Evolutionary conservation across 1,140 invertebrate species (phyloP).

Genomic region (Lineus longissimus): DNA sequence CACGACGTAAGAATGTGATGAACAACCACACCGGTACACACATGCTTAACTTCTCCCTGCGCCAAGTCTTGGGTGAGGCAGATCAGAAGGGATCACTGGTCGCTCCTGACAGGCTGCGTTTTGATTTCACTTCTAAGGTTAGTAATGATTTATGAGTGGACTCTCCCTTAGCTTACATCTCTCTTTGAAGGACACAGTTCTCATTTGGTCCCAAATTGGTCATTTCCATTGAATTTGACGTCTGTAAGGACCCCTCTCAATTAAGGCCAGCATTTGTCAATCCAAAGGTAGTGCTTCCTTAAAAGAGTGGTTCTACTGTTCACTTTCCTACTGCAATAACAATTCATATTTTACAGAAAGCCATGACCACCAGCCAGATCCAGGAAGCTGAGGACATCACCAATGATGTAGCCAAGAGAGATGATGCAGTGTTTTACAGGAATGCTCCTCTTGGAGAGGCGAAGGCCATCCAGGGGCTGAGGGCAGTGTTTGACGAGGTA

Average conservation of each 20-base stretch:
- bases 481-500: constrained; percentile 96
- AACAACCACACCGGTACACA: constrained; percentile 99
- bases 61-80: constrained; percentile 82
- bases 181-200: no score
- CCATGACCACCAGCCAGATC: constrained; percentile 82
- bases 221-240: no score
- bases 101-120: constrained; percentile 90
- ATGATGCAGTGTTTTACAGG: constrained; percentile 85
- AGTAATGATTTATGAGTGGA: no score
- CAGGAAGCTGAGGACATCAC: constrained; percentile 78
- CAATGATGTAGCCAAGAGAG: constrained; percentile 72
- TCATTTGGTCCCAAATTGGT: no score
- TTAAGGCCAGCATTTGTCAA: no score
- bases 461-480: constrained; percentile 87
- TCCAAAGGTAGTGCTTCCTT: no score
- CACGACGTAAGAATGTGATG: constrained; percentile 67
- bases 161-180: constrained; percentile 22
- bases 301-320: no score
- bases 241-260: no score
- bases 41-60: constrained; percentile 89
- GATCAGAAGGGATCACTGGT: constrained; percentile 99
- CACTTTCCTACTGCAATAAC: no score
- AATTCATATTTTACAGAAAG: constrained; percentile 60
- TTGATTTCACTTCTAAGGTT: constrained; percentile 95
- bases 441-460: constrained; percentile 78